Evolutionary conservation across 2,797 vertebrate species (phyloP).

Genomic region (Nasua narica): DNA sequence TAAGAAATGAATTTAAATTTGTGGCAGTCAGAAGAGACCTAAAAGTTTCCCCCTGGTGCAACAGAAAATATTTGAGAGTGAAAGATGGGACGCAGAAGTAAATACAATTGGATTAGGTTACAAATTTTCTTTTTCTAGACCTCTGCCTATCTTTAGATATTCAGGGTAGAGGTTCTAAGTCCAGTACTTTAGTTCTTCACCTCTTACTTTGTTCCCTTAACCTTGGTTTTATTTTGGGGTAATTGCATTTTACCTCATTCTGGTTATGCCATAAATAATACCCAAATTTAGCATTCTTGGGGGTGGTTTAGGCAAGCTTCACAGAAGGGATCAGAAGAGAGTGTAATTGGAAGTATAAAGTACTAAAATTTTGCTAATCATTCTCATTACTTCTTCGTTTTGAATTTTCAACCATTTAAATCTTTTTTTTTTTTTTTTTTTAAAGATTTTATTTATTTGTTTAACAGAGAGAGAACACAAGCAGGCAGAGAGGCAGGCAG

Average conservation of each 20-base stretch:
- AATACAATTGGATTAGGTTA: conserved; percentile 4
- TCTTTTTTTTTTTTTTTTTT: too few relatives aligned
- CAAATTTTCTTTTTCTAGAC: background rate
- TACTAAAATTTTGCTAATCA: conserved; percentile 21
- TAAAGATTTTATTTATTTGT: too few relatives aligned
- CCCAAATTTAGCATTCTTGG: background rate
- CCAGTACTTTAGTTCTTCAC: background rate
- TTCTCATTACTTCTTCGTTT: background rate
- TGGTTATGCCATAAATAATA: background rate
- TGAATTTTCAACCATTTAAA: conserved; percentile 28
- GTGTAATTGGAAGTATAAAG: background rate
- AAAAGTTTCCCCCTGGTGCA: background rate
- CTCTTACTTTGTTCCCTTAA: background rate
- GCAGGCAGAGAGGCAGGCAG: too few relatives aligned
- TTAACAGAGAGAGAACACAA: too few relatives aligned
- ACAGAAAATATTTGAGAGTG: background rate
- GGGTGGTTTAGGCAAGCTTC: background rate
- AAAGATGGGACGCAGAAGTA: background rate
- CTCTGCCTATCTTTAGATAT: background rate
- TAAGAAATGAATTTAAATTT: background rate
- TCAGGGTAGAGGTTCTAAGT: background rate
- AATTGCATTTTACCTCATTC: background rate
- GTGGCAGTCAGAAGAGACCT: background rate
- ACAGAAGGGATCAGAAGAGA: background rate
- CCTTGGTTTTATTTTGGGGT: background rate